A percentile compares a stretch with the other conserved stretches of the same genome.
These are phyloP conservation scores for Petaurus breviceps DNA, from an alignment of 2,113 vertebrate species.

Conservation along the genomic window DNA sequence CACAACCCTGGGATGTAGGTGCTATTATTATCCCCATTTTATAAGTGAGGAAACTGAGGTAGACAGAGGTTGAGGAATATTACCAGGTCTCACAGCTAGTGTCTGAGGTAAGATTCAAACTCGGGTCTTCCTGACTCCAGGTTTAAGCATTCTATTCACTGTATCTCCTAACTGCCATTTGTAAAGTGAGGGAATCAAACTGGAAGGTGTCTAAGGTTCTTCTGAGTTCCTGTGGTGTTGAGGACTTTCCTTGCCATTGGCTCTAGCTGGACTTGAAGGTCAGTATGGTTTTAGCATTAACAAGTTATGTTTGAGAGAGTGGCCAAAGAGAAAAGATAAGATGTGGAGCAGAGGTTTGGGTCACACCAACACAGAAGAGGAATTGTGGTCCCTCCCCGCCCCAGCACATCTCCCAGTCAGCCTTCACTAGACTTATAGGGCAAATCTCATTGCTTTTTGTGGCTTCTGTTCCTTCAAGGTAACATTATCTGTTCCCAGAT, in stretches of 20 bases:
- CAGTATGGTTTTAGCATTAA: conserved; percentile 40
- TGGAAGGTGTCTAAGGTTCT: neutral
- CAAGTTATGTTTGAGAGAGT: conserved; percentile 8
- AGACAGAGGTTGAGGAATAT: neutral
- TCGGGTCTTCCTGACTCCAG: neutral
- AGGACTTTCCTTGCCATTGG: conserved; percentile 26
- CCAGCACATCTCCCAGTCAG: neutral
- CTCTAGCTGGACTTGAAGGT: conserved; percentile 54
- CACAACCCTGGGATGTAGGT: neutral
- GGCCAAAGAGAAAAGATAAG: conserved; percentile 40
- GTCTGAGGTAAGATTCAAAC: neutral
- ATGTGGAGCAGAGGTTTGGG: neutral
- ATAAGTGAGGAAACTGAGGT: neutral
- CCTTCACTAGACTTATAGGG: neutral
- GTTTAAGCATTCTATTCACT: neutral
- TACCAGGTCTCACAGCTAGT: neutral
- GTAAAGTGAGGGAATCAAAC: neutral
- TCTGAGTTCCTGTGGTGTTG: neutral
- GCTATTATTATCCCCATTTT: neutral
- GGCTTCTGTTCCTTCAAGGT: neutral
- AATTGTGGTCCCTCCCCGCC: neutral
- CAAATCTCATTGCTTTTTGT: neutral
- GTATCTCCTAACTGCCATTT: neutral
- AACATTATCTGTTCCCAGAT: neutral
- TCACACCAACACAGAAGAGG: neutral